phyloP scores from a whole-genome alignment of 2,113 vertebrate genomes.

The Bos javanicus region DNA sequence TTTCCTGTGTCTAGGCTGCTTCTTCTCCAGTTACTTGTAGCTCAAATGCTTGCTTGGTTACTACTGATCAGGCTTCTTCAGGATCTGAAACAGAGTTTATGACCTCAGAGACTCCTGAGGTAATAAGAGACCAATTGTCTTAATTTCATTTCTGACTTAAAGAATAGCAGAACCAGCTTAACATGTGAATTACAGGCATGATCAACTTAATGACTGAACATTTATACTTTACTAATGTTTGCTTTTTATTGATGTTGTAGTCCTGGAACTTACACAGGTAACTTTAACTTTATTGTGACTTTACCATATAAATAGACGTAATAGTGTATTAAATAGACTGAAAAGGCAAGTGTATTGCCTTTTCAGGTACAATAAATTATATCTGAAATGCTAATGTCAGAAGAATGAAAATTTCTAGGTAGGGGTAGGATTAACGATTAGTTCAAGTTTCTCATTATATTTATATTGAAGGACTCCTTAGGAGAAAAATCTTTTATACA shows the following conservation, averaged over 20 bases:
- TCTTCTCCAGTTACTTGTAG: constrained; percentile 71
- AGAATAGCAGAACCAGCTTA: not conserved
- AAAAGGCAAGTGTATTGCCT: not conserved
- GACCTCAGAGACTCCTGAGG: constrained; percentile 73
- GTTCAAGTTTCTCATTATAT: not conserved
- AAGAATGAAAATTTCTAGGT: not conserved
- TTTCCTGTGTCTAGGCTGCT: constrained; percentile 69
- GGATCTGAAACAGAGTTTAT: constrained; percentile 81
- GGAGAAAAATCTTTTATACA: not conserved
- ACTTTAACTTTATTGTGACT: constrained; percentile 1
- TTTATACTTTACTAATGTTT: not conserved
- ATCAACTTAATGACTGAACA: not conserved
- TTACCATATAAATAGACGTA: not conserved
- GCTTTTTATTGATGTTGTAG: not conserved
- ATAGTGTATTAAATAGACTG: not conserved
- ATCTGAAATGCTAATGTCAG: not conserved
- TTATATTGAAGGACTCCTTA: not conserved
- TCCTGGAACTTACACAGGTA: not conserved
- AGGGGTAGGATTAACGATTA: not conserved
- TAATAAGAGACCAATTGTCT: constrained; percentile 55
- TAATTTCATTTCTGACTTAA: constrained; percentile 39
- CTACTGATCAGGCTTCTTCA: constrained; percentile 77
- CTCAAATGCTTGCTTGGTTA: constrained; percentile 77
- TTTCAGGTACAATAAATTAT: not conserved
- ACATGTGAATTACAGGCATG: not conserved